Base-by-base conservation (phyloP, 2,888 invertebrate genomes). In the Halocaridina rubra region DNA sequence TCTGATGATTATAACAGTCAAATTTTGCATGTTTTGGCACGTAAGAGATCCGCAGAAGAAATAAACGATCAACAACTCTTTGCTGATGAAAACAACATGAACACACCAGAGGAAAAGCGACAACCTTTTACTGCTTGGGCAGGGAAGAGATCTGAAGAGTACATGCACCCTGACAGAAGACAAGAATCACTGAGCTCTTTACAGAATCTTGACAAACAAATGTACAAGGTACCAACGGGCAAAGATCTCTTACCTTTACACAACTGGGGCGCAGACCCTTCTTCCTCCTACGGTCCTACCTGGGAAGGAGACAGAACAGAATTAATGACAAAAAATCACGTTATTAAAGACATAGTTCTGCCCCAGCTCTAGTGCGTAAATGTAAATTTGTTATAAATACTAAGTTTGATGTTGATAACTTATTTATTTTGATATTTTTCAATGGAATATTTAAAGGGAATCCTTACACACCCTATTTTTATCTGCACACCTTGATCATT, bases 71-170 rank as follows among this genome's bases (percentile, higher is more conserved):
- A n/a, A n/a, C n/a, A n/a, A n/a, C n/a, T n/a, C n/a, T 24, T 19
- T 27, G 69, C 5, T 7, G 27, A 69, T 5, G 4, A 69, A 13
- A 8, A 39, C 39, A 39, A 39, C 13, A 39, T 39, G 8, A 39
- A 39, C 39, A 39, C 39, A 8, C 7, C 39, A 39, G 53, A 72
- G 1, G 61, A 84, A 10, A 84, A 84, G 61, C 24, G 80, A 61
- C 74, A 74, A 64, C 71, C 76, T 1, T 85, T 85, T 76, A 85
- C 76, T 61, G 75, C 85, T 10, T 85, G 85, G 85, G 80, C 85
- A 16, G 85, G 85, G 2, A 85, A 85, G 46, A 30, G 80, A 22
- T 46, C 46, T 46, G 46, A 16, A 13, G 46, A 46, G 16, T 13
- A 46, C 16, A 1, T 46, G 10, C 1, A 46, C 16, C 10, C 10